A percentile compares a stretch with the other conserved stretches of the same genome.
phyloP scores from a whole-genome alignment of 2,888 invertebrate genomes.

The Molorchus minor region DNA sequence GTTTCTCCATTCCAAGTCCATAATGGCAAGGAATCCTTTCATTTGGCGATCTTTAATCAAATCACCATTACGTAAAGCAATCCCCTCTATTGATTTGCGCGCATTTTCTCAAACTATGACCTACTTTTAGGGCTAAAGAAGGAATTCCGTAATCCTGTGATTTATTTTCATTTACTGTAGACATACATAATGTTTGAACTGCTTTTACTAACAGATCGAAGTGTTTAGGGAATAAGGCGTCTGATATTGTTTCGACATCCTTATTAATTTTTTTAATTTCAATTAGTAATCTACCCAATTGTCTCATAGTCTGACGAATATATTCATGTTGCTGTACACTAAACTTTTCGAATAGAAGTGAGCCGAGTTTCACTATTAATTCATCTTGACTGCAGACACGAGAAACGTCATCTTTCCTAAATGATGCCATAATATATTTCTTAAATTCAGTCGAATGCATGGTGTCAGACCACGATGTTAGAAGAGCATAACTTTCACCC shows the following conservation, averaged over 20 bases:
- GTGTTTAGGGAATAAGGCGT: neutral
- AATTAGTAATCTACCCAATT: constrained; percentile 8
- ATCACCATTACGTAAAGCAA: constrained; percentile 20
- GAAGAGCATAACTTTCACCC: constrained; percentile 14
- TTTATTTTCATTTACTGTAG: too few relatives aligned
- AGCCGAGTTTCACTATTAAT: constrained; percentile 1
- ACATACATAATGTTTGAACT: too few relatives aligned
- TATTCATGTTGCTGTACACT: constrained; percentile 13
- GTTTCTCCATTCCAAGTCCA: constrained; percentile 30
- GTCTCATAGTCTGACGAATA: constrained; percentile 13
- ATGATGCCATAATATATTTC: constrained; percentile 1
- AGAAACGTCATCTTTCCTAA: constrained; percentile 14
- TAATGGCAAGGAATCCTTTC: constrained; percentile 15
- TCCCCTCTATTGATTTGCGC: constrained; percentile 25
- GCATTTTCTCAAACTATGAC: constrained; percentile 32
- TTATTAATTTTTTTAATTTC: neutral
- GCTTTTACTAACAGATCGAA: constrained; percentile 4
- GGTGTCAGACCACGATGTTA: constrained; percentile 2
- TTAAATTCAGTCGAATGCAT: constrained; percentile 5
- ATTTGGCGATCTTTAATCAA: constrained; percentile 14
- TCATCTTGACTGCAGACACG: constrained; percentile 1
- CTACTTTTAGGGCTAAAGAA: constrained; percentile 29
- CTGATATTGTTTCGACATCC: neutral
- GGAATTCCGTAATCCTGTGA: too few relatives aligned
- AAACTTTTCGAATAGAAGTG: constrained; percentile 15